These are phyloP conservation scores for Pterobdella sp. DNA, from an alignment of 2,888 invertebrate genomes.

Conservation along the genomic window DNA sequence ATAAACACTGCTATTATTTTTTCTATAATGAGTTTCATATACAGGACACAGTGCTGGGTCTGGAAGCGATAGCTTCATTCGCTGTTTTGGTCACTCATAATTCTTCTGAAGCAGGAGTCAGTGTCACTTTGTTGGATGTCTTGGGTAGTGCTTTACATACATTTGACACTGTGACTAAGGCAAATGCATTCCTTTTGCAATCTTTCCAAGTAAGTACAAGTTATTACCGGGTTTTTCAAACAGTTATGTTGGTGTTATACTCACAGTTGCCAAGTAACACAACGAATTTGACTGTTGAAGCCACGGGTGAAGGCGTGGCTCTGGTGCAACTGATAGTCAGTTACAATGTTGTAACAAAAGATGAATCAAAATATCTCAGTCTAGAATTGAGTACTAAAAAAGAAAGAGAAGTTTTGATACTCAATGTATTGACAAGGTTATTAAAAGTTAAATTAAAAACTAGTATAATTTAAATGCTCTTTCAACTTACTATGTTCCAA, in stretches of 20 bases:
- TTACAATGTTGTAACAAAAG: not conserved
- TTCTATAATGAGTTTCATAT: too few species aligned
- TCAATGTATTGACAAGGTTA: not conserved
- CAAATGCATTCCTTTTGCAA: conserved; percentile 48
- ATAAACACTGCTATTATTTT: too few species aligned
- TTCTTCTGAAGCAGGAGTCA: conserved; percentile 35
- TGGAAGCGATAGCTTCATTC: conserved; percentile 50
- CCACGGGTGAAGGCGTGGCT: conserved; percentile 33
- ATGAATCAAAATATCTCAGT: not conserved
- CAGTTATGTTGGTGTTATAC: not conserved
- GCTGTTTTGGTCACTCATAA: conserved; percentile 42
- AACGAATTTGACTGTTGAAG: conserved; percentile 41
- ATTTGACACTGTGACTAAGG: conserved; percentile 41
- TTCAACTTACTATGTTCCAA: not conserved
- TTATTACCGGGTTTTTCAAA: not conserved
- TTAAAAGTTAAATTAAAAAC: not conserved
- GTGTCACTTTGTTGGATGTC: not conserved
- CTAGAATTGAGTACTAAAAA: not conserved
- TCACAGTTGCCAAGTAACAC: conserved; percentile 49
- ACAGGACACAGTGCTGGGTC: conserved; percentile 30
- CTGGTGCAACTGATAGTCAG: conserved; percentile 24
- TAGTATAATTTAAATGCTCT: not conserved
- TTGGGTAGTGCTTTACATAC: conserved; percentile 38
- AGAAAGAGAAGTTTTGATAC: not conserved
- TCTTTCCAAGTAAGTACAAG: conserved; percentile 42